phyloP scores from a whole-genome alignment of 2,113 vertebrate genomes.

The Crotophaga sulcirostris region DNA sequence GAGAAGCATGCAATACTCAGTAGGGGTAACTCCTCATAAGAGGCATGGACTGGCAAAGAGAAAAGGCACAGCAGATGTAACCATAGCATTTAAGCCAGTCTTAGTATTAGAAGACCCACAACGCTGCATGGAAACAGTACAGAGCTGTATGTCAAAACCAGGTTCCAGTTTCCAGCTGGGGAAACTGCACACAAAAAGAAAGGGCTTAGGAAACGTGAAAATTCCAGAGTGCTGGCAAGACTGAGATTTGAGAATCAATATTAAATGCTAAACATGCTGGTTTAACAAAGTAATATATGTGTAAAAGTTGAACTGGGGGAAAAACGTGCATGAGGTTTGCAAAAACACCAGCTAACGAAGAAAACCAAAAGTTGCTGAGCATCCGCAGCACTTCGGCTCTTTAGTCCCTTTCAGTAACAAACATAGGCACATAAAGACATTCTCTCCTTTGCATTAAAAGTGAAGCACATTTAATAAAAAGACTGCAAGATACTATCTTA shows the following conservation, averaged over 20 bases:
- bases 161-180: not conserved
- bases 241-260: not conserved
- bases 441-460: not conserved
- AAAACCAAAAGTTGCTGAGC: not conserved
- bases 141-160: not conserved
- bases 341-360: not conserved
- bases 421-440: not conserved
- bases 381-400: not conserved
- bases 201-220: not conserved
- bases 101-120: not conserved
- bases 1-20: not conserved
- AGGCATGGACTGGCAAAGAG: not conserved
- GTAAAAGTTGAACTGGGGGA: not conserved
- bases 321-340: not conserved
- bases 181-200: not conserved
- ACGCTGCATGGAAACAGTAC: fast-evolving
- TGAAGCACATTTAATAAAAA: not conserved
- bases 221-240: not conserved
- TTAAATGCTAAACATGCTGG: fast-evolving
- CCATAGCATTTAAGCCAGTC: not conserved
- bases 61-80: not conserved
- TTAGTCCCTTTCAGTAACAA: not conserved
- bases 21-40: not conserved
- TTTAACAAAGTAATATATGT: not conserved
- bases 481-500: not conserved